phyloP scores from a whole-genome alignment of 2,113 vertebrate species.

The Cairina moschata region DNA sequence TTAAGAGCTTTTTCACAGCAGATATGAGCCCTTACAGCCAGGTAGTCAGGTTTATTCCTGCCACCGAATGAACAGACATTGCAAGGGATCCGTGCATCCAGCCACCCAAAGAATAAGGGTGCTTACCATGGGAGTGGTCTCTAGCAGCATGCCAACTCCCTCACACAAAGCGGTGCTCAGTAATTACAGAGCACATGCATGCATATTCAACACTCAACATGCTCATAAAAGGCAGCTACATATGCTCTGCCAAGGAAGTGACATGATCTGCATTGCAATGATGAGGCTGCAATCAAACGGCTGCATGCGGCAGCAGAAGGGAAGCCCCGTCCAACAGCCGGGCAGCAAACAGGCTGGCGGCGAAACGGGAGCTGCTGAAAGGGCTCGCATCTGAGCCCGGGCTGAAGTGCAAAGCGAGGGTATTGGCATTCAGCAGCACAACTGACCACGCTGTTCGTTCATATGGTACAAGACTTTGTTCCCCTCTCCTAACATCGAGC shows the following conservation, averaged over 20 bases:
- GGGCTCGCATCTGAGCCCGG: neutral
- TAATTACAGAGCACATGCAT: neutral
- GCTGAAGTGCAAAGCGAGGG: neutral
- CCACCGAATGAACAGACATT: too few species aligned
- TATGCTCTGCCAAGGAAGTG: neutral
- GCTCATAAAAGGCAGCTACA: neutral
- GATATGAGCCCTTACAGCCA: neutral
- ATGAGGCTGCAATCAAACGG: neutral
- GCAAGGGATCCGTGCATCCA: neutral
- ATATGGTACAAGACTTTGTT: too few species aligned
- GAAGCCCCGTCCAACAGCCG: neutral
- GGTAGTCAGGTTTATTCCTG: neutral
- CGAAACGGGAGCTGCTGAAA: neutral
- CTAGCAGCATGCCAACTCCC: neutral
- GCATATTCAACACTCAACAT: neutral
- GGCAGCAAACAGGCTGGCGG: neutral
- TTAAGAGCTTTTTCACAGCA: neutral
- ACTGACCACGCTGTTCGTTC: neutral
- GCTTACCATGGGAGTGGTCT: accelerated
- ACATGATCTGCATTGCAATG: neutral
- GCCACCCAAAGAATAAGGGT: neutral
- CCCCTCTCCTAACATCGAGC: neutral
- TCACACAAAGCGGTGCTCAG: neutral
- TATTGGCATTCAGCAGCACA: neutral
- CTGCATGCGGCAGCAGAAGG: neutral